phyloP scores from a whole-genome alignment of 2,113 vertebrate genomes.

The Dicaeum eximium region DNA sequence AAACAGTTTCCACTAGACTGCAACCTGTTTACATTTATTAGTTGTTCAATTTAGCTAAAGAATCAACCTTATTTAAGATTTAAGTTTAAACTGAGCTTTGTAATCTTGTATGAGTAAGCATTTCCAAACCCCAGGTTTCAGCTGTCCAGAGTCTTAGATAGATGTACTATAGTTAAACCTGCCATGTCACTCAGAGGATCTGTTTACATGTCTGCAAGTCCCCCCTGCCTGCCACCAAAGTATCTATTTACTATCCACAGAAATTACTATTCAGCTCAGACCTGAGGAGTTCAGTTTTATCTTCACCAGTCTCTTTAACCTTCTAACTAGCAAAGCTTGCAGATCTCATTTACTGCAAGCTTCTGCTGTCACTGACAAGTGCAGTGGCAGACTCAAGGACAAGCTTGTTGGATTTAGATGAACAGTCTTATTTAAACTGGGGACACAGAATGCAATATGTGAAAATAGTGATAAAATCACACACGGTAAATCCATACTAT shows the following conservation, averaged over 20 bases:
- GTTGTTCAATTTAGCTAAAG: neutral
- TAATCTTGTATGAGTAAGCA: slow-evolving; percentile 53
- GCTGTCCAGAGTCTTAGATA: slow-evolving; percentile 53
- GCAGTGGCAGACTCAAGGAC: neutral
- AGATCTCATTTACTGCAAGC: neutral
- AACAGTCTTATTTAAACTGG: neutral
- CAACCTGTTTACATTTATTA: neutral
- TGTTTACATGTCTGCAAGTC: slow-evolving; percentile 36
- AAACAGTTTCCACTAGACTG: neutral
- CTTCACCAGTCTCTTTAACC: neutral
- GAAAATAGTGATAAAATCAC: neutral
- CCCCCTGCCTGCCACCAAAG: neutral
- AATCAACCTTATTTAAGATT: neutral
- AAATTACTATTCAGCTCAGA: neutral
- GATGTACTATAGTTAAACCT: slow-evolving; percentile 56
- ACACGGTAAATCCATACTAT: neutral
- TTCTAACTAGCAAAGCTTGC: neutral
- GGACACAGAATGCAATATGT: neutral
- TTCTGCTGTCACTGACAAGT: neutral
- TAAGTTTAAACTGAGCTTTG: neutral
- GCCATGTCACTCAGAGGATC: slow-evolving; percentile 61
- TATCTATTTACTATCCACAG: slow-evolving; percentile 39
- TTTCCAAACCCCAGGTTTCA: slow-evolving; percentile 52
- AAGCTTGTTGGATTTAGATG: neutral
- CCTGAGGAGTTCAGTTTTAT: neutral